These are phyloP conservation scores for Macaca mulatta DNA, from an alignment of 2,113 vertebrate genomes.

Conservation along the genomic window DNA sequence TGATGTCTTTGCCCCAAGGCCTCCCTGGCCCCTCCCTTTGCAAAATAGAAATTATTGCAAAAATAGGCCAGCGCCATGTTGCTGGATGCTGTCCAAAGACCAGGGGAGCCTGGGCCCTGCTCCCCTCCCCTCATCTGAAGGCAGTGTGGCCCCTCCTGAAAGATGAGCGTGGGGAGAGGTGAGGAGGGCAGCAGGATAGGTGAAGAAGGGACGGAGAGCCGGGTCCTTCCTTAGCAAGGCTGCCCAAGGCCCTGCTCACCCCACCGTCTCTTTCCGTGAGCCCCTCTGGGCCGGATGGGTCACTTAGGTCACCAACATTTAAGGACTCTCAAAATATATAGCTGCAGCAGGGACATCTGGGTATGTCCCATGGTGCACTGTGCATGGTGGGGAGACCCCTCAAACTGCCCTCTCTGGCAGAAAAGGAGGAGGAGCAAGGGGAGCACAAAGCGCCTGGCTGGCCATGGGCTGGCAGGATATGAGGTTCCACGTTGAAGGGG, in stretches of 20 bases:
- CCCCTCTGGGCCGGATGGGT: background rate
- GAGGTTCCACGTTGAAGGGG: constrained; percentile 18
- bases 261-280: background rate
- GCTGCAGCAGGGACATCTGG: background rate
- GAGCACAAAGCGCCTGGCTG: constrained; percentile 69
- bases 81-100: constrained; percentile 72
- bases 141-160: background rate
- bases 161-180: constrained; percentile 73
- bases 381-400: background rate
- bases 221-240: background rate
- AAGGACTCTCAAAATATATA: background rate
- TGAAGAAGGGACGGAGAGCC: background rate
- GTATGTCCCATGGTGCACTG: background rate
- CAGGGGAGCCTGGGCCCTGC: background rate
- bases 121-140: background rate
- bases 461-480: constrained; percentile 63
- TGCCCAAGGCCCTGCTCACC: background rate
- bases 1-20: constrained; percentile 81
- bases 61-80: constrained; percentile 82
- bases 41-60: constrained; percentile 84
- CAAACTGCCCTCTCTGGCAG: constrained; percentile 42
- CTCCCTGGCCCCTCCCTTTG: constrained; percentile 84
- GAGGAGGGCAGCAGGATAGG: constrained; percentile 50
- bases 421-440: constrained; percentile 68
- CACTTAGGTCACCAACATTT: background rate